A percentile compares a stretch with the other conserved stretches of the same genome.
Conservation (phyloP, 2,888 invertebrate species). For the Xylocampa areola region DNA sequence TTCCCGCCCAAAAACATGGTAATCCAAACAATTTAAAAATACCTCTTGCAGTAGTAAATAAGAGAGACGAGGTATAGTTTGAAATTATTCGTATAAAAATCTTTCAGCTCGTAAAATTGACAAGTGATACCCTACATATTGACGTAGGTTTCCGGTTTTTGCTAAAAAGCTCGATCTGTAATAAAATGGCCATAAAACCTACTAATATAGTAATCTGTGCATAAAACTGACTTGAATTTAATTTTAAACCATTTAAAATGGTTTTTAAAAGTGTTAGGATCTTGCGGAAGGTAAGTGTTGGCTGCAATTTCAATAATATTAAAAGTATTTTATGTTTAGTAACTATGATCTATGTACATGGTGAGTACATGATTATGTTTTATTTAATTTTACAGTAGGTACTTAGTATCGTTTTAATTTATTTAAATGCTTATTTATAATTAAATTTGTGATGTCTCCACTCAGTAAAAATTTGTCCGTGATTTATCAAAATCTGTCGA, state of each 20-base stretch:
- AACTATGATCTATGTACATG: neutral
- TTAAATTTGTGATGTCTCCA: neutral
- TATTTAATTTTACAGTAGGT: conserved; percentile 13
- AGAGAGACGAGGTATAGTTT: conserved; percentile 17
- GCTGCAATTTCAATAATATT: conserved; percentile 3
- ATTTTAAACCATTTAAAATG: conserved; percentile 55
- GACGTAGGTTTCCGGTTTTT: conserved; percentile 65
- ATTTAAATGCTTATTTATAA: neutral
- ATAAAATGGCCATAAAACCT: conserved; percentile 50
- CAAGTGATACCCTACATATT: conserved; percentile 59
- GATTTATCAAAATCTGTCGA: conserved; percentile 4
- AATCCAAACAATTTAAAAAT: conserved; percentile 65
- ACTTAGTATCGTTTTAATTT: neutral
- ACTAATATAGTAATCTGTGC: conserved; percentile 27
- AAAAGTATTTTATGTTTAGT: too few relatives aligned
- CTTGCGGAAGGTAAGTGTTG: conserved; percentile 65
- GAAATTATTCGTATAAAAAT: conserved; percentile 57
- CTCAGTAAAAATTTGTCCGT: conserved; percentile 8
- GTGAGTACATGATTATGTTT: neutral
- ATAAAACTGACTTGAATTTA: too few relatives aligned
- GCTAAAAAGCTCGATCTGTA: conserved; percentile 44
- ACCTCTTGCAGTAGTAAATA: neutral
- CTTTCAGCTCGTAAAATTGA: conserved; percentile 68
- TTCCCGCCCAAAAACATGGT: conserved; percentile 62
- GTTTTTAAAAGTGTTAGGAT: conserved; percentile 59